Conservation (phyloP, 2,113 vertebrate genomes). For the Nycticebus coucang region DNA sequence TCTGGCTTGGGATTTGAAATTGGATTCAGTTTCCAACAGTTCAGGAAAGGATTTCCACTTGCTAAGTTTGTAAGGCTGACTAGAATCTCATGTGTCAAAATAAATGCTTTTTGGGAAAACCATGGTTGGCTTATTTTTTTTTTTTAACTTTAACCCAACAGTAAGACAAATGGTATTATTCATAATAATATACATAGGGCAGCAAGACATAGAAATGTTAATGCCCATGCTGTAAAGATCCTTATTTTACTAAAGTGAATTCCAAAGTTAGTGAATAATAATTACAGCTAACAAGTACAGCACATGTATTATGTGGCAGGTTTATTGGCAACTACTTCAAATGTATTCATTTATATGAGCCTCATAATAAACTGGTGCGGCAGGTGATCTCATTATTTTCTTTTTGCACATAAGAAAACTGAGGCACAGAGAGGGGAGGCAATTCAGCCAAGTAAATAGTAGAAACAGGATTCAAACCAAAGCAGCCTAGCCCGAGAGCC, state of each 20-base stretch:
- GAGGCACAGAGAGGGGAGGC: neutral
- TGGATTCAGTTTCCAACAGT: slow-evolving; percentile 65
- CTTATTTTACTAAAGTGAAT: neutral
- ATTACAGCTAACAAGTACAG: neutral
- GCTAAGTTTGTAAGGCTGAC: slow-evolving; percentile 59
- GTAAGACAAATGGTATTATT: slow-evolving; percentile 66
- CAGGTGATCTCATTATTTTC: neutral
- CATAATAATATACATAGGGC: slow-evolving; percentile 21
- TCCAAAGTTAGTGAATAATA: slow-evolving; percentile 40
- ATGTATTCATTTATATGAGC: neutral
- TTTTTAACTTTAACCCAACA: slow-evolving; percentile 45
- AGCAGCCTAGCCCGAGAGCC: neutral
- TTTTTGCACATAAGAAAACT: neutral
- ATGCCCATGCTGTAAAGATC: slow-evolving; percentile 12
- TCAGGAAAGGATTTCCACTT: slow-evolving; percentile 61
- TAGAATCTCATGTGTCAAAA: slow-evolving; percentile 66
- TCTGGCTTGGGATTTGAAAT: slow-evolving; percentile 69
- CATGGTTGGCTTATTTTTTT: slow-evolving; percentile 50
- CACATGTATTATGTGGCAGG: neutral
- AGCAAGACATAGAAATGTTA: slow-evolving; percentile 44
- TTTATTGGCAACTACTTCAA: neutral
- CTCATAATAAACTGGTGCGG: neutral
- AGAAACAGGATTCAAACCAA: slow-evolving; percentile 2
- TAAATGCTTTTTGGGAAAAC: slow-evolving; percentile 57
- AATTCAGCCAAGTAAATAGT: neutral